Evolutionary conservation across 2,888 invertebrate genomes (phyloP), one percentile per base, ranked within the genome.

Genomic region (Slavum lentiscoides): DNA sequence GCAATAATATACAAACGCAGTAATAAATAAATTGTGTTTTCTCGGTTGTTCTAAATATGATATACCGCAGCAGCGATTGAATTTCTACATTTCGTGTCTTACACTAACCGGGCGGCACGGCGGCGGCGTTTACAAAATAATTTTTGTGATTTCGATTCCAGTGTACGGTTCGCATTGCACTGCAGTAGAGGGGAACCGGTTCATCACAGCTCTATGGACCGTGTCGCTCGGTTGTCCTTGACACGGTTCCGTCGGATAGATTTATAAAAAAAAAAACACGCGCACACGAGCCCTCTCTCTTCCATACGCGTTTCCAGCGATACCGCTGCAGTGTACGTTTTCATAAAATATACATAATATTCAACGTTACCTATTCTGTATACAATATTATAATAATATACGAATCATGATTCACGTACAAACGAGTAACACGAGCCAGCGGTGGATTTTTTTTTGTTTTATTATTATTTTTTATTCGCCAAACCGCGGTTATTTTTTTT

Each of bases 161-260:
- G 1, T 30, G 2, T 30, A 30, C 30, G 69, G 69, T 77, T 77
- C 70, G 61, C 68, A 69, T 69, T 77, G 61, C 68, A 69, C 61
- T 69, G 55, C 62, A 72, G 80, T 72, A 80, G 80, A 72, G 80
- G 80, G 80, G 80, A 80, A 80, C 72, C 80, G 72, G 80, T 80
- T 72, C 80, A 80, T 80, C 80, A 80, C 21, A 80, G 58, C 72
- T 72, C 80, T 80, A 72, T 80, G 80, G 80, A 80, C 80, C 80
- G 64, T 80, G 64, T 80, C 80, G 70, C 72, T 80, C 72, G 66
- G 58, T 72, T 72, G 80, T 80, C 80, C 80, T 80, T 80, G 80
- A 80, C 80, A 80, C 64, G 80, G 80, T 80, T 80, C 80, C 72
- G 43, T 80, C 72, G 80, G 80, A 72, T 80, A 72, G 72, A 80